These are phyloP conservation scores for Teleopsis dalmanni DNA, from an alignment of 1,140 invertebrate species.

Conservation along the genomic window DNA sequence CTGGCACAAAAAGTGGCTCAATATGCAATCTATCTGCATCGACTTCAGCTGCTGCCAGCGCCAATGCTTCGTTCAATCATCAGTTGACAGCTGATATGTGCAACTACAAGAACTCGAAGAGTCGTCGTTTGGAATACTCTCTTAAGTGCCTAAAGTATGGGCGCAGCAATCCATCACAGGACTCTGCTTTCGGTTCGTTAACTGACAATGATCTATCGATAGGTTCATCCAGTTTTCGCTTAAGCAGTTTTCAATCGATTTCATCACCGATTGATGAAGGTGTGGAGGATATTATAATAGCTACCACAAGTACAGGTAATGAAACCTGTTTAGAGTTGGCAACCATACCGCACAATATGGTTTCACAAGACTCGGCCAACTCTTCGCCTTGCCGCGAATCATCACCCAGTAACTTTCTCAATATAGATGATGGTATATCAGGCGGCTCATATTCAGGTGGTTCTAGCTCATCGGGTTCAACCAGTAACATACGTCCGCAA, in stretches of 20 bases:
- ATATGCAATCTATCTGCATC: too few species aligned
- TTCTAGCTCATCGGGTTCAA: conserved; percentile 20
- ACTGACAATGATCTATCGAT: conserved; percentile 43
- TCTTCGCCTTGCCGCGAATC: conserved; percentile 39
- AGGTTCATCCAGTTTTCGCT: conserved; percentile 37
- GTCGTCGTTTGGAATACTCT: conserved; percentile 39
- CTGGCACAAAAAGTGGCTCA: too few species aligned
- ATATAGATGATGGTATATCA: conserved; percentile 38
- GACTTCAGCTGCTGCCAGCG: conserved; percentile 6
- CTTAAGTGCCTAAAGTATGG: conserved; percentile 41
- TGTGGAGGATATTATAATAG: conserved; percentile 42
- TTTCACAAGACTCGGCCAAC: conserved; percentile 41
- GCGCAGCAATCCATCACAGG: conserved; percentile 44
- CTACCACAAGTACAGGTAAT: conserved; percentile 39
- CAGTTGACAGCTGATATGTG: conserved; percentile 42
- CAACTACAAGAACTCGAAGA: conserved; percentile 43
- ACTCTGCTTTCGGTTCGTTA: conserved; percentile 41
- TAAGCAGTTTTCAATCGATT: conserved; percentile 44
- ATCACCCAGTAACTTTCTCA: conserved; percentile 37
- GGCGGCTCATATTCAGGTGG: conserved; percentile 28
- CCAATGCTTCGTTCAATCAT: conserved; percentile 32
- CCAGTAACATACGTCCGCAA: conserved; percentile 27
- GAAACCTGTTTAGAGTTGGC: conserved; percentile 39
- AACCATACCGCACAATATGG: conserved; percentile 37
- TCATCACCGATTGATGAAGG: conserved; percentile 43